These are phyloP conservation scores for Lemur catta DNA, from an alignment of 2,797 vertebrate genomes.

Conservation along the genomic window DNA sequence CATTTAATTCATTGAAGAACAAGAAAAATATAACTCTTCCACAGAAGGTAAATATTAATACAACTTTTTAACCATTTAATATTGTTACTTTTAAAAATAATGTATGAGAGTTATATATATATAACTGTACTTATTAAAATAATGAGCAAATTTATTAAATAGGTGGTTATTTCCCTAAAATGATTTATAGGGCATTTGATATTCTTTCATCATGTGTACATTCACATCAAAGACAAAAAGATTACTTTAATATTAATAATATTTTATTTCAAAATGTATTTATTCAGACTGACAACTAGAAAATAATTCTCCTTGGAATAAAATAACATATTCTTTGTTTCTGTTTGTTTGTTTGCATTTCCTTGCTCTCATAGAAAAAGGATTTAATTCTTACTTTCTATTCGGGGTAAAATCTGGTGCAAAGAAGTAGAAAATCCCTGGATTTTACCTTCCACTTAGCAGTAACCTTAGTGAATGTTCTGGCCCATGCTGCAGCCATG, in stretches of 20 bases:
- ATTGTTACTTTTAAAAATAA: slow-evolving; percentile 67
- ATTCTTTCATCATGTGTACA: background rate
- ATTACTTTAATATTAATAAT: slow-evolving; percentile 12
- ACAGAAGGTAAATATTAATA: slow-evolving; percentile 89
- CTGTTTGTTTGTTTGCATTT: background rate
- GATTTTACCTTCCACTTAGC: background rate
- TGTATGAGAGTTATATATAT: slow-evolving; percentile 35
- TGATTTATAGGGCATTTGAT: background rate
- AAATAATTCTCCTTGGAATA: background rate
- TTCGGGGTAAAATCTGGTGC: background rate
- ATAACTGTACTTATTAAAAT: slow-evolving; percentile 17
- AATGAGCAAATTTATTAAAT: slow-evolving; percentile 17
- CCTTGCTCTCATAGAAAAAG: background rate
- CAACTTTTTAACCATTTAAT: slow-evolving; percentile 81
- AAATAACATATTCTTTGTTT: background rate
- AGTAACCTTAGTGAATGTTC: background rate
- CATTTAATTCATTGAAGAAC: slow-evolving; percentile 91
- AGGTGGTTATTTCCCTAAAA: slow-evolving; percentile 3
- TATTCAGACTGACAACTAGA: background rate
- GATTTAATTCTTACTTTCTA: background rate
- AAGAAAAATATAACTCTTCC: slow-evolving; percentile 88
- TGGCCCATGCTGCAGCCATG: background rate
- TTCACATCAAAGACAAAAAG: slow-evolving; percentile 11
- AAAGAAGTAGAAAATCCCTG: background rate
- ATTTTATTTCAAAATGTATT: background rate